phyloP scores from a whole-genome alignment of 2,113 vertebrate genomes.

The Saccopteryx leptura region DNA sequence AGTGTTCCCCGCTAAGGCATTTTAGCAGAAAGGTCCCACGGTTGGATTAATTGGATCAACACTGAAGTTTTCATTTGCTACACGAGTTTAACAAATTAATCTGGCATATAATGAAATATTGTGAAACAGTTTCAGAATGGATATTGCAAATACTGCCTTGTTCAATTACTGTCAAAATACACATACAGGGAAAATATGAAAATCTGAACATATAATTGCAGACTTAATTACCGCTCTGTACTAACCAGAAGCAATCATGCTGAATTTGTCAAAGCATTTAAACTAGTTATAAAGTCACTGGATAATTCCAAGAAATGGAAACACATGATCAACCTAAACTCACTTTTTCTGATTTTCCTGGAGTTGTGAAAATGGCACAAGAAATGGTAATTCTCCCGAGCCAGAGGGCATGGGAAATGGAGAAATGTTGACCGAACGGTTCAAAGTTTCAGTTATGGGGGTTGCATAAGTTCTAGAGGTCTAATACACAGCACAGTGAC shows the following conservation, averaged over 20 bases:
- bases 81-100: constrained; percentile 84
- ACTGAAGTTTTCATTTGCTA: constrained; percentile 82
- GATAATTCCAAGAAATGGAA: neutral
- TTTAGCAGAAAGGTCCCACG: constrained; percentile 35
- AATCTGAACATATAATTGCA: constrained; percentile 43
- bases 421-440: neutral
- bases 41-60: constrained; percentile 81
- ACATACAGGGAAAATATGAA: constrained; percentile 61
- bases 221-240: neutral
- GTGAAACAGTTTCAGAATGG: constrained; percentile 79
- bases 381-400: neutral
- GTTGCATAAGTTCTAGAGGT: neutral
- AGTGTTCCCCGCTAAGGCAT: neutral
- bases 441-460: neutral
- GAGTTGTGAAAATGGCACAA: neutral
- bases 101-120: constrained; percentile 83
- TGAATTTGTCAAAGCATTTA: constrained; percentile 54
- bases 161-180: constrained; percentile 82
- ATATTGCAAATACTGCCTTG: constrained; percentile 78
- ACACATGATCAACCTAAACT: neutral
- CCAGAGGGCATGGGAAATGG: too few species aligned
- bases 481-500: neutral
- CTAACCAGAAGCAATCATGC: neutral
- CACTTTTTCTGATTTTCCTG: constrained; percentile 20
- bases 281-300: constrained; percentile 68